Base-by-base conservation (phyloP, 2,888 invertebrate species). In the Andrena bicolor region DNA sequence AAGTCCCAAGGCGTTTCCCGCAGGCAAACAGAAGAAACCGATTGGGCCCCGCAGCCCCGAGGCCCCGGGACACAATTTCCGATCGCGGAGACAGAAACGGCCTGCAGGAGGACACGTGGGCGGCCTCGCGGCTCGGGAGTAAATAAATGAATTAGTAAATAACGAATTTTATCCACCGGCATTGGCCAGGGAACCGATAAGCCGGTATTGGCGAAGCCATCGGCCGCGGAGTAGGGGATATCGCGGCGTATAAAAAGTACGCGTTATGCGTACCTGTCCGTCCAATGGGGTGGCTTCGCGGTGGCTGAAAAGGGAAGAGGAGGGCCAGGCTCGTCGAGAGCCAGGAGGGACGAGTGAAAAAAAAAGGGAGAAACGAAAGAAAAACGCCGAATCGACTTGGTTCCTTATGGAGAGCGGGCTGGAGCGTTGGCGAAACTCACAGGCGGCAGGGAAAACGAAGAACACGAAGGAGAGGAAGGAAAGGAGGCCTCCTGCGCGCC, bases 181-280 rank as follows among this genome's bases (percentile, higher is more conserved):
- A 74, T 85, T 83, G 79, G 68, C 63, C 72, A 80, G 78, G 78
- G 86, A 88, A 83, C 78, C 86, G 86, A 86, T 86, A 86, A 88
- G 88, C 86, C 60, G 53, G 56, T 53, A 65, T 20, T 58, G 83
- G 51, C 56, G 35, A 28, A 26, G n/a, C 28, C 51, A n/a, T 10
- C 1, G 26, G 20, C 26, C 30, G 13, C 51, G 28, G 69, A 63
- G 26, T 48, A 61, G 74, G 68, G 78, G 78, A 58, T 69, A 68
- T 60, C 82, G 74, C 56, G 70, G 4, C 51, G 61, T 80, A 85
- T 88, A 88, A 88, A 88, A 86, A 88, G 80, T 82, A 72, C 81
- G 83, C 80, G 85, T 88, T 88, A 88, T 88, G 89, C 82, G 83
- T 80, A 81, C 74, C 85, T 87, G 88, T 83, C 80, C 75, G 77